Conservation (phyloP, 1,140 invertebrate species). For the Drosophila willistoni region DNA sequence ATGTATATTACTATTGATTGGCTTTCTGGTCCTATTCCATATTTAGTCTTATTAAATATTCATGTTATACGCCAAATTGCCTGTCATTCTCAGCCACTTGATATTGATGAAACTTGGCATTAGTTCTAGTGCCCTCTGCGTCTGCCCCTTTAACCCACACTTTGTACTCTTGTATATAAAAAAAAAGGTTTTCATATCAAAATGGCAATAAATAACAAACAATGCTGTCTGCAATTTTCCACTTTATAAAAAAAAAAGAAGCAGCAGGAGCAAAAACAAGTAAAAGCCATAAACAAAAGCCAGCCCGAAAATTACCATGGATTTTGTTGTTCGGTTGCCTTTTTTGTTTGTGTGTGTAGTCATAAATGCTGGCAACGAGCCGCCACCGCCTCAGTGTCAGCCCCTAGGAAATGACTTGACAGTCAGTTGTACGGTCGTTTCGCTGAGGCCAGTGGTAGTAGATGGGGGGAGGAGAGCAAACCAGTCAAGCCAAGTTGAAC, state of each 20-base stretch:
- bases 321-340: slow-evolving; percentile 46
- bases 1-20: neutral
- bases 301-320: slow-evolving; percentile 75
- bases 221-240: slow-evolving; percentile 80
- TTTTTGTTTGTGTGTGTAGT: slow-evolving; percentile 37
- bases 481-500: slow-evolving; percentile 30
- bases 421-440: slow-evolving; percentile 23
- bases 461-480: neutral
- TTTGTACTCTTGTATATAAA: neutral
- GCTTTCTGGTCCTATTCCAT: neutral
- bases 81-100: slow-evolving; percentile 60
- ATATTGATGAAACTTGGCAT: slow-evolving; percentile 53
- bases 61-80: slow-evolving; percentile 14
- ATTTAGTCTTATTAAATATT: slow-evolving; percentile 12
- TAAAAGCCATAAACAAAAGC: slow-evolving; percentile 72
- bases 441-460: neutral
- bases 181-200: slow-evolving; percentile 74
- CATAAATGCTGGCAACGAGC: slow-evolving; percentile 62
- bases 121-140: neutral
- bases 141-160: neutral
- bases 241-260: slow-evolving; percentile 74
- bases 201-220: slow-evolving; percentile 81
- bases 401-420: slow-evolving; percentile 69
- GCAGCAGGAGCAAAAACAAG: neutral
- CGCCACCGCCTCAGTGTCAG: slow-evolving; percentile 22